Evolutionary conservation across 2,797 vertebrate genomes (phyloP).

Genomic region (Phylloscopus collybita): DNA sequence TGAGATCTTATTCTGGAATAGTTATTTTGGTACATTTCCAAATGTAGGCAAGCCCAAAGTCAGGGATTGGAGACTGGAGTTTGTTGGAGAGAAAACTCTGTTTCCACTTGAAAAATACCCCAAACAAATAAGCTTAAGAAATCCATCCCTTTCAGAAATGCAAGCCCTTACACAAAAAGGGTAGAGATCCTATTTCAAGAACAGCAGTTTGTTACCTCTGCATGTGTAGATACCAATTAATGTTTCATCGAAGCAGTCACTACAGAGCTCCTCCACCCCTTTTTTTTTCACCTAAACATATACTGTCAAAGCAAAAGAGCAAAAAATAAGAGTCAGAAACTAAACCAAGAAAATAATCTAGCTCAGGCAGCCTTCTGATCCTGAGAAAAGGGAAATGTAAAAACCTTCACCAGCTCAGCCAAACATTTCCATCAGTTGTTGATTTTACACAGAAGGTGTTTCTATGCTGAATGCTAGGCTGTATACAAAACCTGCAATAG

Average conservation of each 20-base stretch:
- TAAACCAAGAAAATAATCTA: neutral
- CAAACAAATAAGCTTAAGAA: neutral
- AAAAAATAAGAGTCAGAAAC: neutral
- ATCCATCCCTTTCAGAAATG: neutral
- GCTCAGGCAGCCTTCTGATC: neutral
- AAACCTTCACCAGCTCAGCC: neutral
- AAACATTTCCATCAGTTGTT: neutral
- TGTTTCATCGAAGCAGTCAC: neutral
- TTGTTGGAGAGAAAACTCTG: constrained; percentile 7
- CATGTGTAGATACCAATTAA: neutral
- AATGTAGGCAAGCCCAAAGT: constrained; percentile 23
- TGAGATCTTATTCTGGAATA: constrained; percentile 37
- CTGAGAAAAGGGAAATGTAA: neutral
- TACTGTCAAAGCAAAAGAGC: neutral
- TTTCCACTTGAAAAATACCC: neutral
- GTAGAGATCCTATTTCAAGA: neutral
- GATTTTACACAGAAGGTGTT: neutral
- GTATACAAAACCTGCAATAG: neutral
- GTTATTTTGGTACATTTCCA: constrained; percentile 34
- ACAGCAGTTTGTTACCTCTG: neutral
- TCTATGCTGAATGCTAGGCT: neutral
- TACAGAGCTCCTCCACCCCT: neutral
- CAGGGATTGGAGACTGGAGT: neutral
- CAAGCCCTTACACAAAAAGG: neutral
- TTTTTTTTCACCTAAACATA: neutral